phyloP scores from a whole-genome alignment of 2,888 invertebrate species.

The Altica lythri region DNA sequence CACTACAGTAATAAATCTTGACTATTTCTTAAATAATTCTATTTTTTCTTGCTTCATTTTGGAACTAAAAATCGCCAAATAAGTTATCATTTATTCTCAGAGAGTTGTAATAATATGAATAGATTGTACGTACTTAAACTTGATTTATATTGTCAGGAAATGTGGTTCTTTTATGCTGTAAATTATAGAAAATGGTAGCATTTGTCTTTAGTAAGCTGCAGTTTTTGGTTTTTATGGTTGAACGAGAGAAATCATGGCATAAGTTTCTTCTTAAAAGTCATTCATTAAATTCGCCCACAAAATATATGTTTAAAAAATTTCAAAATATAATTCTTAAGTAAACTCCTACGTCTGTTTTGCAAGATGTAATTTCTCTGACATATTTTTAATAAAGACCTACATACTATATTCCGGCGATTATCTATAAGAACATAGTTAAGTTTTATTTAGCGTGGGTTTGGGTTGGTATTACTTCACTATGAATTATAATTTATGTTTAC shows the following conservation, averaged over 20 bases:
- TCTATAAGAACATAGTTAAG: too few relatives aligned
- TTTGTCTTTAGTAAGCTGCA: slow-evolving; percentile 21
- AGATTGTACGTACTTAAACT: slow-evolving; percentile 10
- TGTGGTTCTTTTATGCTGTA: slow-evolving; percentile 12
- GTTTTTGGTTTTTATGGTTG: slow-evolving; percentile 22
- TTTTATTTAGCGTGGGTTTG: too few relatives aligned
- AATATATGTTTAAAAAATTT: slow-evolving; percentile 1
- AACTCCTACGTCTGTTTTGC: neutral
- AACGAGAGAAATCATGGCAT: slow-evolving; percentile 15
- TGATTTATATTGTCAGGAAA: slow-evolving; percentile 18
- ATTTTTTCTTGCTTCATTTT: too few relatives aligned
- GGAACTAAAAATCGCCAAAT: slow-evolving; percentile 4
- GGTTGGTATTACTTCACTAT: too few relatives aligned
- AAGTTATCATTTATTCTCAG: slow-evolving; percentile 1
- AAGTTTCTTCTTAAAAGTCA: slow-evolving; percentile 10
- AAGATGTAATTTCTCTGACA: neutral
- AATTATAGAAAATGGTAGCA: slow-evolving; percentile 19
- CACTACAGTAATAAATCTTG: too few relatives aligned
- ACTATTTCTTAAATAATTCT: too few relatives aligned
- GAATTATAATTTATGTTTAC: neutral
- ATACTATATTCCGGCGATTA: too few relatives aligned
- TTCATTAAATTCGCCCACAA: slow-evolving; percentile 18
- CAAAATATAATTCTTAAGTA: neutral
- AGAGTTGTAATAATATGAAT: slow-evolving; percentile 19
- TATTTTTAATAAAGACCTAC: neutral